Conservation (phyloP, 2,113 vertebrate species). For the Hypomesus transpacificus region DNA sequence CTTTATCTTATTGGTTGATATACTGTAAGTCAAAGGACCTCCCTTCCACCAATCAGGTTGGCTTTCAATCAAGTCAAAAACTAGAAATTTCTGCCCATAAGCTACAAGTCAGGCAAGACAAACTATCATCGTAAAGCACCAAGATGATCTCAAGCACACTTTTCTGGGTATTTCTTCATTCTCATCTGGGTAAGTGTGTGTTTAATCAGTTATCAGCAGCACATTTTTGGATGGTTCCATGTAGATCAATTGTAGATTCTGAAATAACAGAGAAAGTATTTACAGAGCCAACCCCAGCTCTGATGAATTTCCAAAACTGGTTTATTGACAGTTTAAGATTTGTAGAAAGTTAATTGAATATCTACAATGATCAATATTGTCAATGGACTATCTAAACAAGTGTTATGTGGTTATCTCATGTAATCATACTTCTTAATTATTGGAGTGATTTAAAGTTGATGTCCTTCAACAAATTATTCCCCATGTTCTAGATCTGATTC, state of each 20-base stretch:
- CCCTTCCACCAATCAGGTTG: not conserved
- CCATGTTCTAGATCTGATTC: not conserved
- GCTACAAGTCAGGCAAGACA: not conserved
- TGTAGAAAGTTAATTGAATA: too few relatives aligned
- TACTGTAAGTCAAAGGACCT: not conserved
- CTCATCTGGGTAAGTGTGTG: not conserved
- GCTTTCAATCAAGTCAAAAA: not conserved
- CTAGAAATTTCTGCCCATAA: not conserved
- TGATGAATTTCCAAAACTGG: too few relatives aligned
- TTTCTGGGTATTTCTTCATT: not conserved
- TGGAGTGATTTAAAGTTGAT: not conserved
- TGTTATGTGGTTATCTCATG: too few relatives aligned
- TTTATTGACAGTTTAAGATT: too few relatives aligned
- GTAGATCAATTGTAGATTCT: not conserved
- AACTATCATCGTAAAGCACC: not conserved
- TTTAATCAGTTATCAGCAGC: not conserved
- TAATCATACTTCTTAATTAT: too few relatives aligned
- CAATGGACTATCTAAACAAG: too few relatives aligned
- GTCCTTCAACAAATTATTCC: not conserved
- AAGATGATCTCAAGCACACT: constrained; percentile 2
- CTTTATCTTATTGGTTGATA: not conserved
- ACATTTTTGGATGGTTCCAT: not conserved
- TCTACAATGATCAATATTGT: too few relatives aligned
- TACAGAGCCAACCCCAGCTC: not conserved
- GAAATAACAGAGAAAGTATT: not conserved